Evolutionary conservation across 2,797 vertebrate genomes (phyloP), one percentile per base, ranked within the genome.

Genomic region (Hipposideros larvatus): DNA sequence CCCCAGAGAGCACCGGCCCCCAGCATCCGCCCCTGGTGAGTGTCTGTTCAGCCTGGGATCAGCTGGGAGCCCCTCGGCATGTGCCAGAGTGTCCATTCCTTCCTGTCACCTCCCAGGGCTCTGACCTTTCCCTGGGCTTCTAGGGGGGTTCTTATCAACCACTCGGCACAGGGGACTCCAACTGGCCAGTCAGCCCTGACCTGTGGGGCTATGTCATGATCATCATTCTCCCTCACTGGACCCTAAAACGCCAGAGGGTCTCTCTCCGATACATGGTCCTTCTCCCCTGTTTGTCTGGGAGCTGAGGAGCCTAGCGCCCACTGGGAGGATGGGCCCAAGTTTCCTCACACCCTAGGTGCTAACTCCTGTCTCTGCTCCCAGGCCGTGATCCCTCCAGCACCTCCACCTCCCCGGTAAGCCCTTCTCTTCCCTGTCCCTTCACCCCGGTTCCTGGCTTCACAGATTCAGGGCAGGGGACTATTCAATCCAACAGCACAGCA

Each of bases 381-480:
- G 87, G 79, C 16, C 61, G 4, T 6, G 11, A 28, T 59, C 53
- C 37, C n/a, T 46, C 46, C 4, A 3, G 41, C 34, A 34, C 7
- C 24, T 41, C 41, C 3, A 0, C 7, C 6, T 41, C 26, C 2
- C 28, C 0, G 14, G 83, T 80, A 79, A 85, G 93, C 14, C 14
- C 6, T 0, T 26, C 7, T 11, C 41, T 19, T 51, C 37, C 24
- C 1, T 6, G 0, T 0, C n/a, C 21, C 13, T 28, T 65, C 13
- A 13, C 26, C 5, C 11, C 10, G 34, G 14, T 1, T 9, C n/a
- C 43, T 0, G 1, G 16, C 13, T 37, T 6, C 4, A 7, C 7
- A 70, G 31, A 4, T 65, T 68, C 57, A 41, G 34, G 24, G 8
- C 8, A 63, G 0, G 5, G 16, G 7, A 28, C 22, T 5, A 1